Evolutionary conservation across 2,113 vertebrate genomes (phyloP).

Genomic region (Chauna torquata): DNA sequence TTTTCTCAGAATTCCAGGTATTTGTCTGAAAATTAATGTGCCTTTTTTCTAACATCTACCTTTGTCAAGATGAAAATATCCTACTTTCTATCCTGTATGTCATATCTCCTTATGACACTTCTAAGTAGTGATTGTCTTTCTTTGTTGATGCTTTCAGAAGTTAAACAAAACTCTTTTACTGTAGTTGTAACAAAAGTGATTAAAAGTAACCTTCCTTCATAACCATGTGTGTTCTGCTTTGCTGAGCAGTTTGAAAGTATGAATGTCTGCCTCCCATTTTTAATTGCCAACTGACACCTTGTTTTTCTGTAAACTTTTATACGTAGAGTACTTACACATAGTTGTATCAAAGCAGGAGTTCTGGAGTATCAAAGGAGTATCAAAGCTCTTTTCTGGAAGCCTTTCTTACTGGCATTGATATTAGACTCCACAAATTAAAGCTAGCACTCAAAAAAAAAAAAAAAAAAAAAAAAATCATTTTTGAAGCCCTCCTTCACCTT

Average conservation of each 20-base stretch:
- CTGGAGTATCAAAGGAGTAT: not conserved
- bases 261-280: not conserved
- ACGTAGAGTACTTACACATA: fast-evolving
- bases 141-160: not conserved
- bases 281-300: not conserved
- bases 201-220: not conserved
- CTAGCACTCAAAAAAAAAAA: not conserved
- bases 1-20: not conserved
- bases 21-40: not conserved
- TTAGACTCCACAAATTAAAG: not conserved
- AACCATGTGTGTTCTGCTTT: not conserved
- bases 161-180: not conserved
- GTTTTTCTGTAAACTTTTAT: not conserved
- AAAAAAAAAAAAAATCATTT: too few species aligned
- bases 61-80: slow-evolving; percentile 32
- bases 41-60: not conserved
- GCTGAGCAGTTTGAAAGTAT: not conserved
- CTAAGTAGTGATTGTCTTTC: not conserved
- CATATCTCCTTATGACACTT: not conserved
- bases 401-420: not conserved
- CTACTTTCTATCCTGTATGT: not conserved
- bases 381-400: not conserved
- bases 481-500: too few species aligned
- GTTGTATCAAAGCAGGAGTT: too few species aligned
- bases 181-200: not conserved